Evolutionary conservation across 1,140 invertebrate species (phyloP), one percentile per base, ranked within the genome.

Genomic region (Chironomus tepperi): DNA sequence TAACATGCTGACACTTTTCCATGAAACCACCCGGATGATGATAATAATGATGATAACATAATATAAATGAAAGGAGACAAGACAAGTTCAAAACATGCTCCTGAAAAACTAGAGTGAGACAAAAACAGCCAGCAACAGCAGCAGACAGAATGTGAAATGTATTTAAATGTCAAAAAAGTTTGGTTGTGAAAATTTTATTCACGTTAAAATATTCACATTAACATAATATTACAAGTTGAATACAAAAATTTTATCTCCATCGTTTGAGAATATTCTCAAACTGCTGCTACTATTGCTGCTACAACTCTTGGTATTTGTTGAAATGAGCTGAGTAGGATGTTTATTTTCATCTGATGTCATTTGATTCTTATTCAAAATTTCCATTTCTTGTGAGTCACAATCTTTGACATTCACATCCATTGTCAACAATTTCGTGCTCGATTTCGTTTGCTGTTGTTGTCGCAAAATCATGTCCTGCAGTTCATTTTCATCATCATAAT

Each of bases 201-300:
- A 47, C 9, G 15, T 47, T 47, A 47, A 47, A 47, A 47, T 47
- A 47, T 47, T 57, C 47, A 57, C 47, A 57, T 57, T 57, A 57
- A 57, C 47, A 57, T 57, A 70, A 70, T 18, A 70, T 70, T 70
- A 70, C 19, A 70, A 70, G 65, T 70, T 70, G 65, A 70, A 70
- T 70, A 70, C 65, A 21, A 70, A 70, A 70, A 70, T n/a, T 57
- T 12, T 57, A n/a, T 15, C 47, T 12, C 47, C 47, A 2, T 57
- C 47, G n/a, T 57, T 57, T 1, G 47, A n/a, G 47, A 57, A 57
- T 2, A 57, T 70, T 70, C 65, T 15, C 19, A 70, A 57, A 57
- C 47, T 57, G 47, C 15, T 57, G 47, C 47, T 57, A 15, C n/a
- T 57, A 12, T n/a, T 57, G 24, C 24, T 5, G 24, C 24, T 34